Base-by-base conservation (phyloP, 1,140 invertebrate genomes). In the Epicauta chinensis region DNA sequence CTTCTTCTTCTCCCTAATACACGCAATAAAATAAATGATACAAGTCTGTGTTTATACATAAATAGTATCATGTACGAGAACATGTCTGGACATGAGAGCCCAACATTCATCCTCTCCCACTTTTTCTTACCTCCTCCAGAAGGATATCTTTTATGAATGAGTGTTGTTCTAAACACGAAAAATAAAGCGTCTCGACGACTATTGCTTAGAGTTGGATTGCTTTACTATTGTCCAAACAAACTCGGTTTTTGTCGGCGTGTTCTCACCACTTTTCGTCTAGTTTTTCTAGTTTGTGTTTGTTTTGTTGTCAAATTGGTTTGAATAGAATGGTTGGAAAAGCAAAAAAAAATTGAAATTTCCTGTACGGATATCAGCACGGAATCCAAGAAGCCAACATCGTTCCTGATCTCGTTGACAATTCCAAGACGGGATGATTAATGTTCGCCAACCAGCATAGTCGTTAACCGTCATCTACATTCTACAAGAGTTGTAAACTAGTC, bases 31-130 rank as follows among this genome's bases (percentile, higher is more conserved):
- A 47, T 37, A 47, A 47, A 47, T 47, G 45, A 37, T 38, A 3
- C 45, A 13, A 13, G 36, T 47, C 45, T 47, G 34, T 46, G 43
- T 47, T 47, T 47, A 47, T 47, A 50, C 37, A 41, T 50, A 40
- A 50, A 41, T 41, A 37, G 36, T 50, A 31, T 50, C 47, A 40
- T 50, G 47, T 50, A 40, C 47, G n/a, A 23, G 4, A 50, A 35
- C 40, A 50, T 23, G 29, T 50, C 47, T 50, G 47, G 47, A 50
- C 47, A 50, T 35, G 47, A 50, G 47, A 41, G 47, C 17, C 17
- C 17, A 35, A 47, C 45, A 47, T 47, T 47, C 45, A 36, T 47
- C 17, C 17, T 23, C n/a, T n/a, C n/a, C n/a, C n/a, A n/a, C n/a
- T n/a, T n/a, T n/a, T n/a, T n/a, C n/a, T n/a, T n/a, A n/a, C n/a